A percentile compares a stretch with the other conserved stretches of the same genome.
These are phyloP conservation scores for Crocodylus rhombifer DNA, from an alignment of 2,797 vertebrate genomes.

Conservation along the genomic window DNA sequence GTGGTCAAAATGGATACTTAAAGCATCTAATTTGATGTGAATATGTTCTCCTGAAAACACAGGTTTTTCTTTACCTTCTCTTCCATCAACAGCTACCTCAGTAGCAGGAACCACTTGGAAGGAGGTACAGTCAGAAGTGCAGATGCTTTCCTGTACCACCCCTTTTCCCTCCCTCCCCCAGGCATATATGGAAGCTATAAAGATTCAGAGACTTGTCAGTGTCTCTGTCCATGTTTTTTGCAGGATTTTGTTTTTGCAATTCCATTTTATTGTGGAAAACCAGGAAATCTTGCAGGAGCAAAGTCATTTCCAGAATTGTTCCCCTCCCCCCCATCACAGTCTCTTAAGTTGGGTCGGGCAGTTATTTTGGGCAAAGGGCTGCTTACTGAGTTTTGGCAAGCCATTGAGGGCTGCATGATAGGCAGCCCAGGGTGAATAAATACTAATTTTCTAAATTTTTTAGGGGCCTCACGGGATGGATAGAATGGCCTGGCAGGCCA, in stretches of 20 bases:
- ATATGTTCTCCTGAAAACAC: background rate
- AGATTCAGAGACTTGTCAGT: constrained; percentile 14
- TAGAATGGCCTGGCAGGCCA: too few relatives aligned
- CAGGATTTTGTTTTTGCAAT: constrained; percentile 18
- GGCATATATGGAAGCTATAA: constrained; percentile 35
- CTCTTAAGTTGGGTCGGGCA: background rate
- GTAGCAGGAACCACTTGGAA: too few relatives aligned
- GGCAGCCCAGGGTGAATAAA: too few relatives aligned
- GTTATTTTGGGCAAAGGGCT: background rate
- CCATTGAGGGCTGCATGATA: too few relatives aligned
- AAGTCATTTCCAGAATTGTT: background rate
- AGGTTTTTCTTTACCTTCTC: background rate
- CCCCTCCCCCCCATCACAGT: background rate
- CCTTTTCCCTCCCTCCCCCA: constrained; percentile 54
- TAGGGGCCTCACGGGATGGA: too few relatives aligned
- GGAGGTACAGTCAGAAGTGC: background rate
- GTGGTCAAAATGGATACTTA: rapidly evolving
- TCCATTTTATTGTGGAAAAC: background rate
- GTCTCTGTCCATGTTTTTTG: constrained; percentile 30
- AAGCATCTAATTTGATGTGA: background rate
- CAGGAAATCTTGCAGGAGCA: background rate
- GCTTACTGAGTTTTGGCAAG: too few relatives aligned
- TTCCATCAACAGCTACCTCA: background rate
- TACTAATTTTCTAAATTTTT: too few relatives aligned
- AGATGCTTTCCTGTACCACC: constrained; percentile 21